A percentile compares a stretch with the other conserved stretches of the same genome.
Evolutionary conservation across 1,140 invertebrate genomes (phyloP).

Genomic region (Drosophila nikananu): DNA sequence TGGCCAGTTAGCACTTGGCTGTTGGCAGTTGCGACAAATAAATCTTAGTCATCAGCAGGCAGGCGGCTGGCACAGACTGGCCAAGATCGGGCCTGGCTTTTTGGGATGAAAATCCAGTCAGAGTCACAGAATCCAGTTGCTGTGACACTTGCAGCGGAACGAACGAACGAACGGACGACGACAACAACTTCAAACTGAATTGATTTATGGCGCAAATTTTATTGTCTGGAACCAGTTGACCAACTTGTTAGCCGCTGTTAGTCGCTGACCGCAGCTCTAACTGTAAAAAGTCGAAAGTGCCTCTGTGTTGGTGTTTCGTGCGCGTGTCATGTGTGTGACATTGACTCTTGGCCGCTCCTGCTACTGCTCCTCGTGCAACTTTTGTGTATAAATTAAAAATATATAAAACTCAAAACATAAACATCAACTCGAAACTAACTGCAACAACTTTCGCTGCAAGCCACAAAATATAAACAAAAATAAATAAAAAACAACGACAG

Average conservation of each 20-base stretch:
- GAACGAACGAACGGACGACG: slow-evolving; percentile 29
- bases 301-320: slow-evolving; percentile 72
- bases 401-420: slow-evolving; percentile 37
- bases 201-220: slow-evolving; percentile 83
- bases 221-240: slow-evolving; percentile 72
- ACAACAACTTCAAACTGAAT: slow-evolving; percentile 73
- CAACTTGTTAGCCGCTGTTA: slow-evolving; percentile 69
- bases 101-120: slow-evolving; percentile 37
- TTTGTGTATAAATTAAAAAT: slow-evolving; percentile 49
- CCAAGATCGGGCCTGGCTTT: slow-evolving; percentile 51
- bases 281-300: slow-evolving; percentile 69
- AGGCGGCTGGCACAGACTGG: slow-evolving; percentile 42
- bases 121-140: slow-evolving; percentile 37
- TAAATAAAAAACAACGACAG: neutral
- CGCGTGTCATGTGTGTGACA: slow-evolving; percentile 65
- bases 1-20: slow-evolving; percentile 34
- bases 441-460: slow-evolving; percentile 44
- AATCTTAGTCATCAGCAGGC: slow-evolving; percentile 73
- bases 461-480: slow-evolving; percentile 10
- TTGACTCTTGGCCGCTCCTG: slow-evolving; percentile 48
- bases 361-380: slow-evolving; percentile 36
- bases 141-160: slow-evolving; percentile 72
- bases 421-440: slow-evolving; percentile 35
- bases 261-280: slow-evolving; percentile 60
- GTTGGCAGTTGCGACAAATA: slow-evolving; percentile 68